Percentiles rank a stretch among this genome's conserved stretches.
phyloP scores from a whole-genome alignment of 2,113 vertebrate species.

The Dermatemys mawii region DNA sequence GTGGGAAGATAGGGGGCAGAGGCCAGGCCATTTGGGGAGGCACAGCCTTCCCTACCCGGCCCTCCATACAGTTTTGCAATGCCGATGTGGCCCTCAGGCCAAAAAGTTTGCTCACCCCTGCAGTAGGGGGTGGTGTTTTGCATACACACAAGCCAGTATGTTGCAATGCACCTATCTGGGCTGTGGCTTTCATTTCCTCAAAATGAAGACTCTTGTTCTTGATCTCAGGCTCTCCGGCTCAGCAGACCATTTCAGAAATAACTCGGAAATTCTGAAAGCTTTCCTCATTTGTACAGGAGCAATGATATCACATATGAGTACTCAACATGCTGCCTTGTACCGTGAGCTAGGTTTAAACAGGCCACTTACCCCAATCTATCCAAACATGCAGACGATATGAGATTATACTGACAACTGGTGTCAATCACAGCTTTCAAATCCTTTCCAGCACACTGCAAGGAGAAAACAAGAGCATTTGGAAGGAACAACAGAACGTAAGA shows the following conservation, averaged over 20 bases:
- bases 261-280: not conserved
- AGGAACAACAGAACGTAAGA: not conserved
- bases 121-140: too few species aligned
- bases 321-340: not conserved
- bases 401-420: constrained; percentile 85
- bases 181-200: too few species aligned
- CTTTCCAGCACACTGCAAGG: constrained; percentile 84
- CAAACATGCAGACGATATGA: constrained; percentile 85
- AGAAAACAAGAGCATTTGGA: constrained; percentile 44
- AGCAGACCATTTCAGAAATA: not conserved
- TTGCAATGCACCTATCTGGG: too few species aligned
- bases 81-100: too few species aligned
- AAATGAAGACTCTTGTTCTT: too few species aligned
- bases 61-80: too few species aligned
- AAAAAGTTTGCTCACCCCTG: too few species aligned
- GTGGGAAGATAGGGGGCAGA: too few species aligned
- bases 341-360: not conserved
- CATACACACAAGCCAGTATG: too few species aligned
- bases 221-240: too few species aligned
- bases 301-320: not conserved
- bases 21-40: too few species aligned
- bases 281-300: not conserved
- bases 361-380: constrained; percentile 84
- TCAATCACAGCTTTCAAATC: constrained; percentile 85
- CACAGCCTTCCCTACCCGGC: too few species aligned